Evolutionary conservation across 2,797 vertebrate genomes (phyloP).

Genomic region (Coccyzus lansbergi): DNA sequence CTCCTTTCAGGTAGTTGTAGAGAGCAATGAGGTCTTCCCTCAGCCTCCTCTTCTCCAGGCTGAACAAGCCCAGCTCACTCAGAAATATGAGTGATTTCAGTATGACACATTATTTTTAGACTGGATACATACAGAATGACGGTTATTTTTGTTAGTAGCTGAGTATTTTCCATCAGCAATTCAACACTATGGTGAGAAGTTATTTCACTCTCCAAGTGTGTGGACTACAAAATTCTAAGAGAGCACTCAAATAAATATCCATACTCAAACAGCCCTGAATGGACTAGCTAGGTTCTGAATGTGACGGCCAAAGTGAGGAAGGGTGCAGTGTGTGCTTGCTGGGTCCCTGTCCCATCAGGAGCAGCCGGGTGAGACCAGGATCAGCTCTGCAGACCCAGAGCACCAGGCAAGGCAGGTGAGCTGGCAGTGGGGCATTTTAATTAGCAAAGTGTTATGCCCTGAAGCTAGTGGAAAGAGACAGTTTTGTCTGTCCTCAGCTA

Average conservation of each 20-base stretch:
- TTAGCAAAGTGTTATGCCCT: not conserved
- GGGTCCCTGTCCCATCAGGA: accelerated
- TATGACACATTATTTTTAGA: not conserved
- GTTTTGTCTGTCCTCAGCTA: not conserved
- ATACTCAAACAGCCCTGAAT: not conserved
- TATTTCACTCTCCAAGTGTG: not conserved
- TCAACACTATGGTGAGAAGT: not conserved
- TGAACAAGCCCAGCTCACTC: too few species aligned
- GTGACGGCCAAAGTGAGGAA: not conserved
- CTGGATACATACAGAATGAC: accelerated
- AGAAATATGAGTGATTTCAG: not conserved
- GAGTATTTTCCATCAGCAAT: not conserved
- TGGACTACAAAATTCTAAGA: not conserved
- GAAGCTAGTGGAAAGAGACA: not conserved
- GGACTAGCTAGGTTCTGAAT: not conserved
- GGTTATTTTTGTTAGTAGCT: not conserved
- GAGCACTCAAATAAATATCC: accelerated
- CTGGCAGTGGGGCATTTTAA: not conserved
- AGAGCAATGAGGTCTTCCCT: too few species aligned
- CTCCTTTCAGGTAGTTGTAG: too few species aligned
- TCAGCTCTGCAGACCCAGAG: not conserved
- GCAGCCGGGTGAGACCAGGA: not conserved
- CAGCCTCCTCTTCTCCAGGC: too few species aligned
- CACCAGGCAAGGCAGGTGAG: not conserved
- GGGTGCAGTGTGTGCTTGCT: not conserved